A percentile compares a stretch with the other conserved stretches of the same genome.
These are phyloP conservation scores for Cavia porcellus DNA, from an alignment of 2,113 vertebrate genomes.

Conservation along the genomic window DNA sequence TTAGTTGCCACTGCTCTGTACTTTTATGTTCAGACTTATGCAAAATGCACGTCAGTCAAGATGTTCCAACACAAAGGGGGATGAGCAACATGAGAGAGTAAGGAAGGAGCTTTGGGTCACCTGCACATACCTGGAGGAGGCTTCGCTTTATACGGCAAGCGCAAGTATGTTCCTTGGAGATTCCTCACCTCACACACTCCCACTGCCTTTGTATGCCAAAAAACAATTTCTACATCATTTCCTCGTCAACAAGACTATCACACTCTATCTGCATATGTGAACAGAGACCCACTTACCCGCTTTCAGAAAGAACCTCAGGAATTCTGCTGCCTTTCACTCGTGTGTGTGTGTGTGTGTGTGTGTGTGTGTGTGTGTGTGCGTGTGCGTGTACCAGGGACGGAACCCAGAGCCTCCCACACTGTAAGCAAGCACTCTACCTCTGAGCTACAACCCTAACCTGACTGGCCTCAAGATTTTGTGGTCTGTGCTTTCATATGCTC, in stretches of 20 bases:
- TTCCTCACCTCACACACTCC: not conserved
- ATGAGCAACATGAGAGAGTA: not conserved
- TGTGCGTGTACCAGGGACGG: not conserved
- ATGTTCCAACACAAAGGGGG: not conserved
- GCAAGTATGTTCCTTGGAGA: not conserved
- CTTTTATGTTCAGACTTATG: not conserved
- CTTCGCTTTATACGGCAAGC: not conserved
- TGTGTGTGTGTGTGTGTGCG: not conserved
- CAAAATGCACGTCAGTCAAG: not conserved
- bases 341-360: not conserved
- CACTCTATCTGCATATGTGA: not conserved
- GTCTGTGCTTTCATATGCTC: not conserved
- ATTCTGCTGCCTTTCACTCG: not conserved
- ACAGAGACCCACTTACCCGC: not conserved
- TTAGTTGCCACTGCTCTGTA: not conserved
- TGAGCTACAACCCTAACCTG: not conserved
- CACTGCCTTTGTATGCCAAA: not conserved
- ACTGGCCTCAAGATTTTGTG: not conserved
- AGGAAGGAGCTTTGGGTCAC: not conserved
- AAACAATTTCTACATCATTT: not conserved
- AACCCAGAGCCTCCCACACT: not conserved
- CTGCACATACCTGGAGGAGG: not conserved
- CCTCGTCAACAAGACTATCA: not conserved
- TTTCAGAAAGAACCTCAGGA: conserved; percentile 16
- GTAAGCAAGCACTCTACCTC: not conserved